Percentiles rank a stretch among this genome's conserved stretches.
These are phyloP conservation scores for Distichodus sexfasciatus DNA, from an alignment of 2,797 vertebrate species.

Conservation along the genomic window DNA sequence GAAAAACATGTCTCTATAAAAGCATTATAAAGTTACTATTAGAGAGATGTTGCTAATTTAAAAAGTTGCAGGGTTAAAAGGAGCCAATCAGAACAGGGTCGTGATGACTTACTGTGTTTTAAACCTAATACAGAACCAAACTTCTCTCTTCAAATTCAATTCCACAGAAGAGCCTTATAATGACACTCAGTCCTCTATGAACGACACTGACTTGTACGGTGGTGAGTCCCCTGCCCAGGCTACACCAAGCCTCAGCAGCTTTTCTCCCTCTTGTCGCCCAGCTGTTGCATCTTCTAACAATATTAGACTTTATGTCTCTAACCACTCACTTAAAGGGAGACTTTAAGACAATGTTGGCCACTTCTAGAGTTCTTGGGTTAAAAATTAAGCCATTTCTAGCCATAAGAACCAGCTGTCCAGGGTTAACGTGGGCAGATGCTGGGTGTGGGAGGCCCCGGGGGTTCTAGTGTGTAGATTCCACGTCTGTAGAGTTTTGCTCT, in stretches of 20 bases:
- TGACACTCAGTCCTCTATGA: slow-evolving; percentile 83
- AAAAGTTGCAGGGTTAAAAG: too few species aligned
- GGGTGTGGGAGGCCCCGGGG: neutral
- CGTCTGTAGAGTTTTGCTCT: too few species aligned
- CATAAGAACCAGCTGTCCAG: neutral
- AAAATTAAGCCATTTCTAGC: neutral
- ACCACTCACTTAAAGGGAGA: slow-evolving; percentile 3
- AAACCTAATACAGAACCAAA: too few species aligned
- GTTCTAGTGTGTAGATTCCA: neutral
- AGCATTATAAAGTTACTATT: too few species aligned
- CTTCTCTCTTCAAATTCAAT: slow-evolving; percentile 16
- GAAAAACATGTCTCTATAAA: too few species aligned
- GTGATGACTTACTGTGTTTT: too few species aligned
- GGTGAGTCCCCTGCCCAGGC: slow-evolving; percentile 96
- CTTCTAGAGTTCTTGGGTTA: neutral
- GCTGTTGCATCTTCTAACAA: slow-evolving; percentile 29
- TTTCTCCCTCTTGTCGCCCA: neutral
- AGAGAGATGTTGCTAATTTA: too few species aligned
- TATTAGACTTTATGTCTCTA: slow-evolving; percentile 21
- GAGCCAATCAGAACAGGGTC: too few species aligned
- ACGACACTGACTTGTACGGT: slow-evolving; percentile 85
- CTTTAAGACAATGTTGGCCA: neutral
- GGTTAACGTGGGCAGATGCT: neutral
- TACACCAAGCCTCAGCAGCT: slow-evolving; percentile 13
- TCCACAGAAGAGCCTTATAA: slow-evolving; percentile 90